A percentile compares a stretch with the other conserved stretches of the same genome.
These are phyloP conservation scores for Stenodema calcarata DNA, from an alignment of 2,888 invertebrate species.

Conservation along the genomic window DNA sequence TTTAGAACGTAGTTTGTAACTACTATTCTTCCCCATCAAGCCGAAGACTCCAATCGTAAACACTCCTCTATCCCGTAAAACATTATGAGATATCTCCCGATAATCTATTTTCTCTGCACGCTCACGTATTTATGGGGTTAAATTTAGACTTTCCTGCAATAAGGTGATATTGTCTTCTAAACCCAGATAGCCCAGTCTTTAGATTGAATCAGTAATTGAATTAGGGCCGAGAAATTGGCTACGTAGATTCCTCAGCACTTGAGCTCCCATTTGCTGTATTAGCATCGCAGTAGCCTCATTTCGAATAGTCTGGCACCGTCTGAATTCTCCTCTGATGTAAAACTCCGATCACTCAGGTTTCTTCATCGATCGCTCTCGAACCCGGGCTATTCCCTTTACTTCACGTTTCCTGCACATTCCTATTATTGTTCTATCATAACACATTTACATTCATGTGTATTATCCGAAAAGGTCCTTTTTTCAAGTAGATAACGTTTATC, in stretches of 20 bases:
- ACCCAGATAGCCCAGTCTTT: background rate
- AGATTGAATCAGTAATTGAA: conserved; percentile 3
- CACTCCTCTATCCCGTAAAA: background rate
- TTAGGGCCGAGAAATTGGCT: background rate
- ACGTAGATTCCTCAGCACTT: background rate
- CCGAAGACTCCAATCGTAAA: background rate
- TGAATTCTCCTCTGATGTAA: background rate
- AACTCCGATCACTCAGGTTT: background rate
- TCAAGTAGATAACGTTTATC: too few species aligned
- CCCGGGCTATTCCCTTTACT: background rate
- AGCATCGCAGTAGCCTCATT: background rate
- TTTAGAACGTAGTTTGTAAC: conserved; percentile 22
- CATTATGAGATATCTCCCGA: background rate
- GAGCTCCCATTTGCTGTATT: background rate
- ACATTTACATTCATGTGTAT: too few species aligned
- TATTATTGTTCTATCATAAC: background rate
- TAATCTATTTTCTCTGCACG: background rate
- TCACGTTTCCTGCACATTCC: background rate
- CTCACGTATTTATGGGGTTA: conserved; percentile 24
- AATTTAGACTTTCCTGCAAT: conserved; percentile 7
- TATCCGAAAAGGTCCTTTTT: too few species aligned
- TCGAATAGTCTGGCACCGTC: background rate
- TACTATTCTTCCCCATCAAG: background rate
- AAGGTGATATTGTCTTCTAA: background rate
- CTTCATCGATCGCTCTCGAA: background rate